Conservation (phyloP, 2,113 vertebrate genomes). For the Siniperca chuatsi region DNA sequence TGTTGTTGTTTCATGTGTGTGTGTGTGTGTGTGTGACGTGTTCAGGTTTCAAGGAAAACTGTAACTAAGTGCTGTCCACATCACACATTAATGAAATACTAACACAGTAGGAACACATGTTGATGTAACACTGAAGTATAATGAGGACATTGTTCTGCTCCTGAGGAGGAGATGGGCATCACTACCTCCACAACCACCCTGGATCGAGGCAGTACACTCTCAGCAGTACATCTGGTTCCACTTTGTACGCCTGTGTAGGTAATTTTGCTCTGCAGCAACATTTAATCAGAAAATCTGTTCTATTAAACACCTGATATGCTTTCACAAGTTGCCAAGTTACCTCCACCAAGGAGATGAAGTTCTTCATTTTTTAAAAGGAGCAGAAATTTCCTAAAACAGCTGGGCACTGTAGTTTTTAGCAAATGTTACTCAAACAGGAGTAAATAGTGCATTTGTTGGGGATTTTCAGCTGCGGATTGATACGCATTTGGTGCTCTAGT, state of each 20-base stretch:
- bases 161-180: too few relatives aligned
- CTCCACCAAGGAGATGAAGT: background rate
- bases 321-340: background rate
- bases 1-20: background rate
- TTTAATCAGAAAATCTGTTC: background rate
- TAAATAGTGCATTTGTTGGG: background rate
- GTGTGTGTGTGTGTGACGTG: constrained; percentile 12
- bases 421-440: background rate
- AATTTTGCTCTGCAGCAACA: too few relatives aligned
- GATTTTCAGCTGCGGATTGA: background rate
- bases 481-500: too few relatives aligned
- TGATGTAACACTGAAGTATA: too few relatives aligned
- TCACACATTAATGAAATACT: background rate
- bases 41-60: background rate
- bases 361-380: too few relatives aligned
- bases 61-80: background rate
- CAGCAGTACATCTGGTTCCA: background rate
- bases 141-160: too few relatives aligned
- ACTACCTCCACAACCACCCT: too few relatives aligned
- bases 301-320: background rate
- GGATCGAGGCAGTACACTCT: too few relatives aligned
- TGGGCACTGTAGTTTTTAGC: background rate
- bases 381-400: background rate
- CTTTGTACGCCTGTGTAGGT: background rate
- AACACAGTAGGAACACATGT: too few relatives aligned